A percentile compares a stretch with the other conserved stretches of the same genome.
Evolutionary conservation across 2,113 vertebrate genomes (phyloP).

Genomic region (Brachypodius melanocephalos): DNA sequence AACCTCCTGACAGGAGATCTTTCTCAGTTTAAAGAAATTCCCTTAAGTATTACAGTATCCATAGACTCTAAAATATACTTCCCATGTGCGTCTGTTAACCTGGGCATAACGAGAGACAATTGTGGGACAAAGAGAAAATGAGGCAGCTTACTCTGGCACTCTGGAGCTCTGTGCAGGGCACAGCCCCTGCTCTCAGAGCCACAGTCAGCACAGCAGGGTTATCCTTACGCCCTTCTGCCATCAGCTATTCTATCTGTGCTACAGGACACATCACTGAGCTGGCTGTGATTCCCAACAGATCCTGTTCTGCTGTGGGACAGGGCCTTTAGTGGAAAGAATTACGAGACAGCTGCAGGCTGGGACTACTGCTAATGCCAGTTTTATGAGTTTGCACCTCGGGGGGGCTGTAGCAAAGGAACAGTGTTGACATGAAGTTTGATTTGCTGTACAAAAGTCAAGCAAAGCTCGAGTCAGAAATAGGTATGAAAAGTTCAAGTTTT

Average conservation of each 20-base stretch:
- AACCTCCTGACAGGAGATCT: neutral
- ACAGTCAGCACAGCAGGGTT: fast-evolving
- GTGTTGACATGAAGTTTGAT: neutral
- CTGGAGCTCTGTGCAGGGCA: neutral
- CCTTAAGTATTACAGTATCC: neutral
- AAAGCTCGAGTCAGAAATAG: neutral
- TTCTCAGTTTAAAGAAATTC: neutral
- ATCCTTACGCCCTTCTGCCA: neutral
- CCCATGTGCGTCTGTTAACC: neutral
- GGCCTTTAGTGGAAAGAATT: neutral
- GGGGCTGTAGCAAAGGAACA: neutral
- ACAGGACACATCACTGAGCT: neutral
- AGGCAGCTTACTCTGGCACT: neutral
- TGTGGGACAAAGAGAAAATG: neutral
- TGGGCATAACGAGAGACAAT: fast-evolving
- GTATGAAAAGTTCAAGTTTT: neutral
- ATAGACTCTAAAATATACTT: neutral
- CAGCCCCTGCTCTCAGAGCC: fast-evolving
- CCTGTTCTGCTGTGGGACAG: fast-evolving
- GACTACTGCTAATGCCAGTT: fast-evolving
- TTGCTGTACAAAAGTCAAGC: neutral
- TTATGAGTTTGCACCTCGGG: neutral
- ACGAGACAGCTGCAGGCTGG: neutral
- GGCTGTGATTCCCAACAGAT: neutral
- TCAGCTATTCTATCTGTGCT: neutral